Evolutionary conservation across 92 coral and sea anemone genomes (phyloP), one percentile per base, ranked within the genome.

Genomic region (Zoanthus sansibaricus): DNA sequence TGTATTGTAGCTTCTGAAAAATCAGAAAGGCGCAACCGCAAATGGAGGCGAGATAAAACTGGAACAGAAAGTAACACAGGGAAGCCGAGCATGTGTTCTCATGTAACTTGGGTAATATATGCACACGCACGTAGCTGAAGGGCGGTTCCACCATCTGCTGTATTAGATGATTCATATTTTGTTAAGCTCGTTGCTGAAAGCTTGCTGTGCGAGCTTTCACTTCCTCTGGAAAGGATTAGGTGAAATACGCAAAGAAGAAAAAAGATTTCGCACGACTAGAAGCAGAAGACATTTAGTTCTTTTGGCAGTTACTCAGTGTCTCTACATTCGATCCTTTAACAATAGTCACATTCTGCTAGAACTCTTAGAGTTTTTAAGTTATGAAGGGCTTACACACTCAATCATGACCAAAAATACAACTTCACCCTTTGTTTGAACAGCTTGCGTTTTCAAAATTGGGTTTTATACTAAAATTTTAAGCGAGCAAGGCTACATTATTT

Each of bases 51-150:
- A 95, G 77, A 85, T 93, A 71, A 97, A 95, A 54, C 82, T 91
- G 8, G 99, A 97, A 78, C 93, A 88, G 15, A 92, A 95, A 80
- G 89, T 88, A 31, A 82, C 95, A 7, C 83, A 86, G 73, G 98
- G 99, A 51, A 97, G 99, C 82, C 99, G 99, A 33, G 99, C 99
- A 62, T 97, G 99, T 83, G 75, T 79, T 33, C 67, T 97, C 88
- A 97, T 97, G 99, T 97, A 91, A 92, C 83, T 30, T 46, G 73
- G 72, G 55, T 68, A 30, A 69, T 55, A 8, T 18, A 51, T 75
- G 78, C 17, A 3, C 20, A 16, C 21, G 10, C 14, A 13, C 64
- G 14, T 13, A 17, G 17, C 9, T 15, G 20, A 18, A 61, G 68
- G 68, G 18, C 68, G 25, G 17, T 6, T 15, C 6, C 61, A 73